Base-by-base conservation (phyloP, 2,113 vertebrate genomes). In the Dascyllus trimaculatus region DNA sequence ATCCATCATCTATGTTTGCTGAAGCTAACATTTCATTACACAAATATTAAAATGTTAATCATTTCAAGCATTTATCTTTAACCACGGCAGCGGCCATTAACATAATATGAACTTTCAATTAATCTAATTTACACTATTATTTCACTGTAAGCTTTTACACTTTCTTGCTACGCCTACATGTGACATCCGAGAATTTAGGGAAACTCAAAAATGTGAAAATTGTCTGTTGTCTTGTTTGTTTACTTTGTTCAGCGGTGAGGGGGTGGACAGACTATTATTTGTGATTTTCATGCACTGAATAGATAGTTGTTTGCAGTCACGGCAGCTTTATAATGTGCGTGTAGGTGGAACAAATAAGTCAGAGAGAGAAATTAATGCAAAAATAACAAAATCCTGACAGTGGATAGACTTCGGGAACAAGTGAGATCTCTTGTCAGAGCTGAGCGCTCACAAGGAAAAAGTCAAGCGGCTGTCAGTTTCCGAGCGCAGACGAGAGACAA, bases 281-380 rank as follows among this genome's bases (percentile, higher is more conserved):
- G 53, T 61, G 56, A 84, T 83, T 87, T 35, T 71, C 71, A 75
- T 69, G 78, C 78, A 85, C 45, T 18, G 10, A 80, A 74, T 22
- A 72, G 57, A 77, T 64, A 62, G 63, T 58, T 78, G 54, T 80
- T 71, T 71, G 61, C 46, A 70, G 61, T 74, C 49, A 75, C 4
- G 8, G 81, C 75, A 73, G 83, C 63, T 80, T 86, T 21, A 76
- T 81, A 68, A 79, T 88, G 73, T 46, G 38, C 60, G 52, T 77
- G 78, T 79, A 76, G 88, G 90, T 85, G 82, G 81, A 88, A 87
- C 67, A 79, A 89, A 91, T 75, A 89, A 88, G 85, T 86, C 86
- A 71, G 71, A 70, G 51, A 65, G 11, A 46, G 25, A 86, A 90
- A 90, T 80, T 57, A 82, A 85, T 52, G 22, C 56, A 64, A 88